Evolutionary conservation across 2,113 vertebrate genomes (phyloP).

Genomic region (Arothron firmamentum): DNA sequence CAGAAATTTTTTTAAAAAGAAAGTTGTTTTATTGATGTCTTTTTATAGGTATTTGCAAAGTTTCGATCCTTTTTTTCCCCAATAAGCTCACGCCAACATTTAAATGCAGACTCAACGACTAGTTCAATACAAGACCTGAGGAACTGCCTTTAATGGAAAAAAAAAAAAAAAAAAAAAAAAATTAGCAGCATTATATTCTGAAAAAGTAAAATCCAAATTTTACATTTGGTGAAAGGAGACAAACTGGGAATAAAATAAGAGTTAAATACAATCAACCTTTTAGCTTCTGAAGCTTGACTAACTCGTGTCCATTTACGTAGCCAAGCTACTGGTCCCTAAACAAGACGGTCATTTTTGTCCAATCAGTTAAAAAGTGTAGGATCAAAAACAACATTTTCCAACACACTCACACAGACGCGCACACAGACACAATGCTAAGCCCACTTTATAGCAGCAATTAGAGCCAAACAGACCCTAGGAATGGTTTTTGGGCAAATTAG

Average conservation of each 20-base stretch:
- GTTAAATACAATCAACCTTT: constrained; percentile 72
- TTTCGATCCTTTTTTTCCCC: too few species aligned
- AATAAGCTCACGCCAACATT: too few species aligned
- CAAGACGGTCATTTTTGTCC: constrained; percentile 37
- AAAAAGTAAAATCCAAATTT: constrained; percentile 54
- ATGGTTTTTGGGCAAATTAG: constrained; percentile 78
- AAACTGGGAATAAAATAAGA: constrained; percentile 26
- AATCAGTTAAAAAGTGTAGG: constrained; percentile 15
- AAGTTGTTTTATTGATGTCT: too few species aligned
- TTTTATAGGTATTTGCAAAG: too few species aligned
- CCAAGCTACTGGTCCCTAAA: constrained; percentile 59
- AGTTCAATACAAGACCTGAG: constrained; percentile 58
- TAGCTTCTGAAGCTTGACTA: constrained; percentile 68
- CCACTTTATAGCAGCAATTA: constrained; percentile 90
- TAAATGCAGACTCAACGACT: background rate
- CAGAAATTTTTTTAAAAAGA: too few species aligned
- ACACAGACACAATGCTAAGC: constrained; percentile 63
- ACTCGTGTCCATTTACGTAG: constrained; percentile 54
- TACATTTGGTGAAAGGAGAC: constrained; percentile 60
- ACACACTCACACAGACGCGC: constrained; percentile 11
- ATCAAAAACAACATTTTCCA: constrained; percentile 7
- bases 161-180: constrained; percentile 83
- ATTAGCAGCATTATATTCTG: constrained; percentile 86
- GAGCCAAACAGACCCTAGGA: constrained; percentile 76
- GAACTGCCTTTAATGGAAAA: constrained; percentile 85